These are phyloP conservation scores for Sarcophaga subvicina DNA, from an alignment of 2,888 invertebrate genomes.

Conservation along the genomic window DNA sequence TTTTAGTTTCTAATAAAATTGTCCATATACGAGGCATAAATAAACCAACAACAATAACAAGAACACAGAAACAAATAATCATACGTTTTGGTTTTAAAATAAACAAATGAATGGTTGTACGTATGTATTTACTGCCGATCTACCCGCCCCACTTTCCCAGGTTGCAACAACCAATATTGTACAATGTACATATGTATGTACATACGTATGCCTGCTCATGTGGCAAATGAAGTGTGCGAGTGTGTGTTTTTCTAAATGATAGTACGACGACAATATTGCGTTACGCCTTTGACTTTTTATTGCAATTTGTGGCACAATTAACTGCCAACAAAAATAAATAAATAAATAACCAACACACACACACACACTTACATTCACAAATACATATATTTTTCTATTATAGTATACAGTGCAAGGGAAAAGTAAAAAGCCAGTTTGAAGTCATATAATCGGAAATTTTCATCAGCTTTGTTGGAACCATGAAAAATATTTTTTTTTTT, in stretches of 20 bases:
- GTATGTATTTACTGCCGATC: not conserved
- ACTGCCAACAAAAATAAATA: slow-evolving; percentile 45
- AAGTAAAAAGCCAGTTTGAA: not conserved
- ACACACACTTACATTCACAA: not conserved
- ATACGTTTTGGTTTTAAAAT: not conserved
- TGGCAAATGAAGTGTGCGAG: not conserved
- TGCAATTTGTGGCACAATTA: slow-evolving; percentile 68
- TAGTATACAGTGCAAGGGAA: slow-evolving; percentile 4
- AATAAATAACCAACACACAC: not conserved
- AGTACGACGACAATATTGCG: slow-evolving; percentile 58
- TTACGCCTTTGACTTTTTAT: slow-evolving; percentile 67
- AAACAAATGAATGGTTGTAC: not conserved
- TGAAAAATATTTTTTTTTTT: too few species aligned
- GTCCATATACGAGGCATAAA: slow-evolving; percentile 4
- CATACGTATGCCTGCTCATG: not conserved
- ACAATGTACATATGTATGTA: too few species aligned
- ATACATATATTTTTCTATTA: not conserved
- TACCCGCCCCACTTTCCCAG: not conserved
- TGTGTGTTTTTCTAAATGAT: slow-evolving; percentile 44
- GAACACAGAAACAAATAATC: slow-evolving; percentile 1
- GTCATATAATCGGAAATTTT: too few species aligned
- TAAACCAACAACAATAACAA: not conserved
- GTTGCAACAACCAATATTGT: not conserved
- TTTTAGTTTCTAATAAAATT: slow-evolving; percentile 43
- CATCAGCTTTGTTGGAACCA: too few species aligned